Conservation (phyloP, 2,113 vertebrate species). For the Prionailurus bengalensis region DNA sequence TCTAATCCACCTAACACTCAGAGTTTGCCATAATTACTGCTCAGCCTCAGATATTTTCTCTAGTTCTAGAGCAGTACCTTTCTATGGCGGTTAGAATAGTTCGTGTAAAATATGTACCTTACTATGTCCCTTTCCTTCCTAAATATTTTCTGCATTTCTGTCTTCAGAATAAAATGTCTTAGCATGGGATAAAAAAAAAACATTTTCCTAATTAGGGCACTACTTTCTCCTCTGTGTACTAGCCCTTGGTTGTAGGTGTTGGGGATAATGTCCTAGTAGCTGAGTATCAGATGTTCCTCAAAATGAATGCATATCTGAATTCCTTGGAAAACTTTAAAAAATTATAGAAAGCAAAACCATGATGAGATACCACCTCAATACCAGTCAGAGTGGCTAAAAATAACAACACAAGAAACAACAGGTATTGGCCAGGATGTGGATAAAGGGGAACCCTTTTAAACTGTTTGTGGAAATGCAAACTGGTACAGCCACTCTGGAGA, state of each 20-base stretch:
- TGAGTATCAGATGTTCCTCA: neutral
- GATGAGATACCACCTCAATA: too few relatives aligned
- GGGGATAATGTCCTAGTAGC: neutral
- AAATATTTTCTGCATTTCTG: neutral
- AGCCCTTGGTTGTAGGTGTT: neutral
- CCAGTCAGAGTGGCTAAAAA: too few relatives aligned
- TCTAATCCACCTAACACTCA: neutral
- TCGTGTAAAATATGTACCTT: neutral
- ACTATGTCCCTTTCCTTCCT: neutral
- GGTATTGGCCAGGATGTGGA: too few relatives aligned
- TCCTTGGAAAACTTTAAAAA: neutral
- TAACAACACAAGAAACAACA: too few relatives aligned
- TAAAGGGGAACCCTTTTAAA: too few relatives aligned
- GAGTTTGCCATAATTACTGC: neutral
- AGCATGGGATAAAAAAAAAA: neutral
- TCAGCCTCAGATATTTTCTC: neutral
- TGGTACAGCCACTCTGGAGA: too few relatives aligned
- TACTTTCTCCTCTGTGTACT: neutral
- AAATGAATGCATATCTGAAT: neutral
- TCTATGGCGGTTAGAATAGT: neutral
- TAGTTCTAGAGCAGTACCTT: neutral
- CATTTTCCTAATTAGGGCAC: neutral
- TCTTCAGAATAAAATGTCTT: neutral
- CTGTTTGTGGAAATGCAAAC: too few relatives aligned
- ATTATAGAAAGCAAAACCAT: neutral